These are phyloP conservation scores for Acanthosepion pharaonis DNA, from an alignment of 2,888 invertebrate species.

Conservation along the genomic window DNA sequence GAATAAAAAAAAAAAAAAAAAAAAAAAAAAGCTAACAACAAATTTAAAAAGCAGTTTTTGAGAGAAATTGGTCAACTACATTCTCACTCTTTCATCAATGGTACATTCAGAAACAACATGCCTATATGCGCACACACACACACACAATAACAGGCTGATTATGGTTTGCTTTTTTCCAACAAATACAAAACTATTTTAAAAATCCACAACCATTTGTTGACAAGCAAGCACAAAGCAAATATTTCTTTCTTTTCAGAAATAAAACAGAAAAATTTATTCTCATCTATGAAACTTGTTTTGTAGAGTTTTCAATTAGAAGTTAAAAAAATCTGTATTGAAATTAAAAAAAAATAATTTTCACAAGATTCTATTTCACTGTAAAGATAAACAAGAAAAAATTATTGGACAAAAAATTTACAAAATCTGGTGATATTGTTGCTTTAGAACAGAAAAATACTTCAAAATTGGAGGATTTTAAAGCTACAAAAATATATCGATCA, in stretches of 20 bases:
- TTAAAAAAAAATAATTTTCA: neutral
- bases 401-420: too few species aligned
- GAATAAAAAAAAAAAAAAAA: too few species aligned
- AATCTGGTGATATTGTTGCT: too few species aligned
- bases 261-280: too few species aligned
- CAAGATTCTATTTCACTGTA: neutral
- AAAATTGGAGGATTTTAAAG: neutral
- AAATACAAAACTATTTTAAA: neutral
- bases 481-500: neutral
- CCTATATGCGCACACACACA: neutral
- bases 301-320: neutral
- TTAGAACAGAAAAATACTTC: too few species aligned
- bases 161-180: neutral
- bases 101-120: neutral
- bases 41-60: too few species aligned
- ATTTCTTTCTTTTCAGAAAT: too few species aligned
- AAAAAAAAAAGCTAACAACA: too few species aligned
- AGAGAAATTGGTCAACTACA: too few species aligned
- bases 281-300: neutral
- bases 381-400: neutral
- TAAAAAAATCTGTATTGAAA: neutral
- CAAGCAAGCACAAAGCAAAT: too few species aligned
- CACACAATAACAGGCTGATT: too few species aligned
- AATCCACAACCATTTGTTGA: neutral
- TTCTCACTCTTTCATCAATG: too few species aligned